Evolutionary conservation across 2,888 invertebrate species (phyloP).

Genomic region (Chamaedrilus cognettii): DNA sequence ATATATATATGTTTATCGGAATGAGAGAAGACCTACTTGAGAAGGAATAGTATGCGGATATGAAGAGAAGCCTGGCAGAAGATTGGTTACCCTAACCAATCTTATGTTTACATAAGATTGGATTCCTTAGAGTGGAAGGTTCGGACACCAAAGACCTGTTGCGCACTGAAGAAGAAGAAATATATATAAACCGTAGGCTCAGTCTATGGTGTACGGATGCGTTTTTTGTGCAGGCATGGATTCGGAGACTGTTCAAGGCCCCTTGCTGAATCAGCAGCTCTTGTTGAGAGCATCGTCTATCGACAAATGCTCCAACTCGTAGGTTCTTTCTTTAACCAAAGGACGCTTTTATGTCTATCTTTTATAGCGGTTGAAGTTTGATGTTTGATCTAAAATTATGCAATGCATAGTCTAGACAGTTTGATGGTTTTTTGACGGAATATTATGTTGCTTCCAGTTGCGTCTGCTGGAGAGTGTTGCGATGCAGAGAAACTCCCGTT

Average conservation of each 20-base stretch:
- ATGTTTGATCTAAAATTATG: neutral
- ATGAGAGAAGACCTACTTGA: too few species aligned
- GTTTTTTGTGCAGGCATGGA: conserved; percentile 70
- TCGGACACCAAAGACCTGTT: neutral
- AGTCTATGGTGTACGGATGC: too few species aligned
- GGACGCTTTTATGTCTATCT: too few species aligned
- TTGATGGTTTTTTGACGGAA: neutral
- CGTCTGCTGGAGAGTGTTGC: conserved; percentile 74
- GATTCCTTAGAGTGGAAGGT: too few species aligned
- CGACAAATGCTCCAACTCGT: conserved; percentile 76
- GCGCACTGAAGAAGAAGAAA: neutral
- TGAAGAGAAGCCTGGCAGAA: too few species aligned
- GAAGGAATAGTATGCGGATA: too few species aligned
- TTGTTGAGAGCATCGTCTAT: conserved; percentile 81
- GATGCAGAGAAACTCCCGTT: conserved; percentile 64
- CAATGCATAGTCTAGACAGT: neutral
- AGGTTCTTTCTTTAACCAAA: conserved; percentile 26
- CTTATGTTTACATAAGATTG: too few species aligned
- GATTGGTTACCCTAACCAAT: too few species aligned
- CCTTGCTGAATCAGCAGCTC: conserved; percentile 76
- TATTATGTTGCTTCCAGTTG: conserved; percentile 58
- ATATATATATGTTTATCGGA: too few species aligned
- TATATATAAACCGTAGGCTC: neutral
- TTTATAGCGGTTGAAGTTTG: too few species aligned
- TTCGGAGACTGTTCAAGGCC: conserved; percentile 87